Evolutionary conservation across 2,113 vertebrate genomes (phyloP).

Genomic region (Sardina pilchardus): DNA sequence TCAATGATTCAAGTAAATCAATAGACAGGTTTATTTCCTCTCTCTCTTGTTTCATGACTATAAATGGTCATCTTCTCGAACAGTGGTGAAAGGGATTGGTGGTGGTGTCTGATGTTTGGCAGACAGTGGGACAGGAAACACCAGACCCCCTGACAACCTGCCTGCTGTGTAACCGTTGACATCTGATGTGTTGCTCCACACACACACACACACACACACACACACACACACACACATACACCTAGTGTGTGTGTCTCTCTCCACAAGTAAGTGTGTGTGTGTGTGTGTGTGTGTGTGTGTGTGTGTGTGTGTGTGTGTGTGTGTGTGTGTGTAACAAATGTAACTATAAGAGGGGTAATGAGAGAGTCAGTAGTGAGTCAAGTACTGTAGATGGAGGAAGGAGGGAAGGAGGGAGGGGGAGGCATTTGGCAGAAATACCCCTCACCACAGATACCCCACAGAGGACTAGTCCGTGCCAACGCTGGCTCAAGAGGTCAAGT

Average conservation of each 20-base stretch:
- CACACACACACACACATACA: background rate
- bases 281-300: background rate
- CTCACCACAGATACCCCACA: background rate
- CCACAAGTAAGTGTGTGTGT: background rate
- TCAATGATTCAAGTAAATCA: background rate
- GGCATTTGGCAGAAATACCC: background rate
- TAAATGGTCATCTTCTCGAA: background rate
- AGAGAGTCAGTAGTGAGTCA: background rate
- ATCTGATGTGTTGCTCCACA: background rate
- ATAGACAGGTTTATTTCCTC: background rate
- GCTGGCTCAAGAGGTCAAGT: background rate
- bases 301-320: background rate
- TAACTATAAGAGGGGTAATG: background rate
- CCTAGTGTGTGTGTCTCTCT: background rate
- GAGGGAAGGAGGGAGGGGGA: background rate
- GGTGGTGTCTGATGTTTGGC: background rate
- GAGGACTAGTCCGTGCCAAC: background rate
- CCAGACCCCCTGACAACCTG: background rate
- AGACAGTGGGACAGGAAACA: background rate
- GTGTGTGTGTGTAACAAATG: background rate
- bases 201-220: background rate
- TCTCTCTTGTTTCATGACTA: background rate
- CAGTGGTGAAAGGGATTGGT: background rate
- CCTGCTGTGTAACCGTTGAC: background rate
- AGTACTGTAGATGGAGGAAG: background rate